Conservation (phyloP, 2,888 invertebrate genomes). For the Anoplius nigerrimus region DNA sequence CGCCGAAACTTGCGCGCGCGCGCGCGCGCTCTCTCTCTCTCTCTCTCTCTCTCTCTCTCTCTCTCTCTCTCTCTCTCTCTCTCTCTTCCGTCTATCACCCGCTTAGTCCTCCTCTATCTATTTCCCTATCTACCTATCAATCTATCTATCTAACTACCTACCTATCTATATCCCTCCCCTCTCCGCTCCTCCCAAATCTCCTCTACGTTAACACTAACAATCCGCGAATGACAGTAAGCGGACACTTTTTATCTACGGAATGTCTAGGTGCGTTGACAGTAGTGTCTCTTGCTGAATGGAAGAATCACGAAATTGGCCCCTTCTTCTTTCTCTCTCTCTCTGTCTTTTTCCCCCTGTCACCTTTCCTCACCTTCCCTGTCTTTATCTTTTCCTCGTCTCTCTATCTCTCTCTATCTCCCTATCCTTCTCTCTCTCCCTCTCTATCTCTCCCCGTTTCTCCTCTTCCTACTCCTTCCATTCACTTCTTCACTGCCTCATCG, state of each 20-base stretch:
- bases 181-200: neutral
- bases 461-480: constrained; percentile 8
- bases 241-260: neutral
- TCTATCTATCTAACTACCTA: neutral
- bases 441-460: neutral
- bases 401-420: neutral
- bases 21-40: neutral
- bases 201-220: constrained; percentile 11
- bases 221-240: neutral
- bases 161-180: too few relatives aligned
- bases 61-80: neutral
- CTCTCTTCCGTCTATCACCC: too few relatives aligned
- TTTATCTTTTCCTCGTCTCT: constrained; percentile 2
- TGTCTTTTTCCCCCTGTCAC: neutral
- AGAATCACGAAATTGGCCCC: constrained; percentile 35
- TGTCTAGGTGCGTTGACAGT: neutral
- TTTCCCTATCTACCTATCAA: neutral
- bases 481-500: constrained; percentile 18
- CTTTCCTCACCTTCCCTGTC: neutral
- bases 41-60: neutral
- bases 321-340: neutral
- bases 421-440: neutral
- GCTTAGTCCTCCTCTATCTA: too few relatives aligned
- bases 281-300: constrained; percentile 23
- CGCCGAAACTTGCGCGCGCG: too few relatives aligned